These are phyloP conservation scores for Microcaecilia unicolor DNA, from an alignment of 2,797 vertebrate species.

Conservation along the genomic window DNA sequence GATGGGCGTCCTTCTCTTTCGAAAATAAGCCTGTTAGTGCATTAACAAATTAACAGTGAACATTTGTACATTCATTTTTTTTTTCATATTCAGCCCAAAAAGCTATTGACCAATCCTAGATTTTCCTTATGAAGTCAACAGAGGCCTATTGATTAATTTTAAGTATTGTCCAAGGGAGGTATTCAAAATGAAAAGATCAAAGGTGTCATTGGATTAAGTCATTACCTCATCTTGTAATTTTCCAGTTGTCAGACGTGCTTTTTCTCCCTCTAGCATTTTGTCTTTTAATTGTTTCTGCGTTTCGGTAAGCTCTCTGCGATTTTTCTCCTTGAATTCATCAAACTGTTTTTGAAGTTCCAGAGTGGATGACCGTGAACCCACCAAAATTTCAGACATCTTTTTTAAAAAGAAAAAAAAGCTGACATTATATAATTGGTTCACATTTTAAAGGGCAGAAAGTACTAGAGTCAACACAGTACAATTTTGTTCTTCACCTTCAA, in stretches of 20 bases:
- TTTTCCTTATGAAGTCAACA: not conserved
- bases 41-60: no score
- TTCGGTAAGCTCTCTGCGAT: conserved; percentile 72
- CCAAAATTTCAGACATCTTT: conserved; percentile 83
- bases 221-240: conserved; percentile 83
- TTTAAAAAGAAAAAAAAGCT: not conserved
- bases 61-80: no score
- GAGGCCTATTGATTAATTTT: accelerated
- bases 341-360: conserved; percentile 88
- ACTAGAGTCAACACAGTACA: no score
- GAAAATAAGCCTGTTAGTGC: no score
- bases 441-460: no score
- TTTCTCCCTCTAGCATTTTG: conserved; percentile 75
- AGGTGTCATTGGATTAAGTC: not conserved
- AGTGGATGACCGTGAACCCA: conserved; percentile 71
- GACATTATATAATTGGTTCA: no score
- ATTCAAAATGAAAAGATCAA: not conserved
- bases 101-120: not conserved
- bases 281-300: conserved; percentile 80
- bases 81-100: not conserved
- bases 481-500: no score
- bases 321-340: conserved; percentile 86
- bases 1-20: no score
- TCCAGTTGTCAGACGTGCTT: conserved; percentile 48
- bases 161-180: not conserved